phyloP scores from a whole-genome alignment of 2,797 vertebrate genomes.

The Scolopax rusticola region DNA sequence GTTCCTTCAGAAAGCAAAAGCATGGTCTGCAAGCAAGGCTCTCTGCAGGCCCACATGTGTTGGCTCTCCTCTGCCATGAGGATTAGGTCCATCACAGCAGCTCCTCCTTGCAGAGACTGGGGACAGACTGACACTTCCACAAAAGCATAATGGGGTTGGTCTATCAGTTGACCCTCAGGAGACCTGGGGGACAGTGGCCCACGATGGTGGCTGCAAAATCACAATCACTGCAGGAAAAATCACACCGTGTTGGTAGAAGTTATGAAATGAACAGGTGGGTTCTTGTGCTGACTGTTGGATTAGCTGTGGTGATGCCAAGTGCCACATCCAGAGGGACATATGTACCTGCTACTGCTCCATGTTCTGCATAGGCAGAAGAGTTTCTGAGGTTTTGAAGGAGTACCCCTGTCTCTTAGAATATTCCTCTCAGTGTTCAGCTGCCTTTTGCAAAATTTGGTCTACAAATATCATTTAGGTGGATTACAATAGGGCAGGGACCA shows the following conservation, averaged over 20 bases:
- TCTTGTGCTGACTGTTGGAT: background rate
- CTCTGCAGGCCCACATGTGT: rapidly evolving
- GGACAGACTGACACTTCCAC: background rate
- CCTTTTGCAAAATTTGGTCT: background rate
- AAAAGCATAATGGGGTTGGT: background rate
- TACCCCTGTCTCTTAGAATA: background rate
- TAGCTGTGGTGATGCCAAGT: background rate
- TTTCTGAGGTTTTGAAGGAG: background rate
- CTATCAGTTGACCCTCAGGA: background rate
- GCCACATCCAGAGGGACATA: background rate
- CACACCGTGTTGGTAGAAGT: rapidly evolving
- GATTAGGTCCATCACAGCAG: background rate
- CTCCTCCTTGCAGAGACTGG: background rate
- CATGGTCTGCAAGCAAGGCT: rapidly evolving
- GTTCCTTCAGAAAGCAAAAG: background rate
- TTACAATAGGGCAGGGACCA: background rate
- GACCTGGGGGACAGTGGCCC: too few relatives aligned
- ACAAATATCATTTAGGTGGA: background rate
- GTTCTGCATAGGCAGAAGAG: background rate
- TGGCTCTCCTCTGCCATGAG: background rate
- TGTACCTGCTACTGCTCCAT: background rate
- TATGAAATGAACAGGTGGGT: background rate
- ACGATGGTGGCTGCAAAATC: background rate
- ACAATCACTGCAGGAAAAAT: background rate
- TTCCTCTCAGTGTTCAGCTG: background rate